These are phyloP conservation scores for Lipophrys pholis DNA, from an alignment of 2,113 vertebrate genomes.

Conservation along the genomic window DNA sequence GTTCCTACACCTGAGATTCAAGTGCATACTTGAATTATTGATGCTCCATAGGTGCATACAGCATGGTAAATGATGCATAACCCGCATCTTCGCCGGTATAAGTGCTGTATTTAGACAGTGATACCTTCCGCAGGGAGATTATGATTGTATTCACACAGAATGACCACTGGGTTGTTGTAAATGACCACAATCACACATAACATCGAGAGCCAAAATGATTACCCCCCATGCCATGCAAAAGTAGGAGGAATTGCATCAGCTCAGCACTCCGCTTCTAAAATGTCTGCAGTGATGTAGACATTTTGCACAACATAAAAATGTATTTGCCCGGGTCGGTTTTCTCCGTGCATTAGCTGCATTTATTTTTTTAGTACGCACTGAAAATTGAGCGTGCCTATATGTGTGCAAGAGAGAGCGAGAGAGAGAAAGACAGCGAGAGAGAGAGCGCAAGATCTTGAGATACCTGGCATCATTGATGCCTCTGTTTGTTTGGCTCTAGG, in stretches of 20 bases:
- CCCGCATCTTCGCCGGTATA: constrained; percentile 26
- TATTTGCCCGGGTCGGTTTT: constrained; percentile 36
- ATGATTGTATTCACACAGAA: constrained; percentile 8
- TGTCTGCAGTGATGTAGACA: constrained; percentile 64
- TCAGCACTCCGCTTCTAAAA: constrained; percentile 35
- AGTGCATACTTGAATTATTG: constrained; percentile 73
- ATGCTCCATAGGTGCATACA: constrained; percentile 63
- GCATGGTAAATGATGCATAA: constrained; percentile 66
- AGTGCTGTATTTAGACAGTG: constrained; percentile 29
- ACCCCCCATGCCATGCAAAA: background rate
- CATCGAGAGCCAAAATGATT: constrained; percentile 13
- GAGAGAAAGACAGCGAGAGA: constrained; percentile 1
- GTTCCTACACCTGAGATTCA: constrained; percentile 66
- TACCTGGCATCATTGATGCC: constrained; percentile 68
- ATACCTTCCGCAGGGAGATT: constrained; percentile 9
- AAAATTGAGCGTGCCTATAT: background rate
- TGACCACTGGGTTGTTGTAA: background rate
- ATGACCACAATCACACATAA: constrained; percentile 1
- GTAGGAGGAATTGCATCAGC: constrained; percentile 26
- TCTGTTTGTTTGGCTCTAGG: constrained; percentile 81
- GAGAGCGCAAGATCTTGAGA: constrained; percentile 63
- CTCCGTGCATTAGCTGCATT: constrained; percentile 9
- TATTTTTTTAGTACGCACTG: constrained; percentile 1
- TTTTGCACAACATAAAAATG: constrained; percentile 46
- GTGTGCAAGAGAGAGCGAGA: constrained; percentile 1